Conservation (phyloP, 2,113 vertebrate genomes). For the Pterocles orientalis region DNA sequence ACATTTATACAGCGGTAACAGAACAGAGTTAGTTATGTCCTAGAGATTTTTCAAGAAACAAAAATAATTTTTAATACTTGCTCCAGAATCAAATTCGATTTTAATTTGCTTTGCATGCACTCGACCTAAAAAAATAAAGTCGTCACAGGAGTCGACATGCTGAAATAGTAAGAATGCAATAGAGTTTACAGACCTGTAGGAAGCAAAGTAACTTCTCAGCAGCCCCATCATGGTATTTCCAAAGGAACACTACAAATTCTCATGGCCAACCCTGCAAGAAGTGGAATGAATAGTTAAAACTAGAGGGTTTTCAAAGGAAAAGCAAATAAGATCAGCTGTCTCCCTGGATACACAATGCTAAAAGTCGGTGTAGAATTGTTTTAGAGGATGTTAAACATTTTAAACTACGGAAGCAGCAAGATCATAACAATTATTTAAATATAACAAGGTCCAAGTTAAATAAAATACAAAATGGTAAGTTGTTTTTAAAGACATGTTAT, state of each 20-base stretch:
- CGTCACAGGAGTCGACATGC: neutral
- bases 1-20: neutral
- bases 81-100: neutral
- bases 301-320: neutral
- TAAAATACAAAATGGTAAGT: neutral
- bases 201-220: neutral
- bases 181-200: conserved; percentile 39
- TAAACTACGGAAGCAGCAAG: neutral
- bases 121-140: neutral
- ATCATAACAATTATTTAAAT: conserved; percentile 5
- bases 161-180: neutral
- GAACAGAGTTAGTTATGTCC: neutral
- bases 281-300: neutral
- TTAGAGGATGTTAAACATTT: conserved; percentile 18
- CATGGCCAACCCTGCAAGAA: conserved; percentile 15
- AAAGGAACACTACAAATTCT: neutral
- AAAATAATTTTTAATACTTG: neutral
- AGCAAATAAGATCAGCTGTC: neutral
- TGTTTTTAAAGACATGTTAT: neutral
- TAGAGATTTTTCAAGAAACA: neutral
- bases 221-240: neutral
- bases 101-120: neutral
- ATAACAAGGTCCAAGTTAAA: neutral
- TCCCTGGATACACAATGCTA: neutral
- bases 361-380: neutral